phyloP scores from a whole-genome alignment of 1,140 invertebrate genomes.

The Heliconius congener region DNA sequence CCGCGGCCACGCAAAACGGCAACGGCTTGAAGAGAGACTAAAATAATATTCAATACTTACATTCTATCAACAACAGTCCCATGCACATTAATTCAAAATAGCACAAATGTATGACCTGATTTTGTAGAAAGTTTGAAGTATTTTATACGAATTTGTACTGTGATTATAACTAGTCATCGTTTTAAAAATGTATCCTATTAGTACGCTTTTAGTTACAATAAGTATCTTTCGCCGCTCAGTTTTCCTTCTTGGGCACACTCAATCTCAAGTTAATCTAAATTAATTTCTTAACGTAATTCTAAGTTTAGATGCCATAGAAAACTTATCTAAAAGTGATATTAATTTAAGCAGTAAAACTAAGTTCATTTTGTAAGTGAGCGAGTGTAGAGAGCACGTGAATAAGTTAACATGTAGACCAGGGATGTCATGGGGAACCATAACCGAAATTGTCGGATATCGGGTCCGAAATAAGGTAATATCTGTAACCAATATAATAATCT shows the following conservation, averaged over 20 bases:
- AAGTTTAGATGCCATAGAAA: constrained; percentile 41
- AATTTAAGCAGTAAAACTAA: constrained; percentile 72
- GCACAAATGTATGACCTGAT: constrained; percentile 10
- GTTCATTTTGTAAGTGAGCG: constrained; percentile 65
- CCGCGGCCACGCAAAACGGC: constrained; percentile 79
- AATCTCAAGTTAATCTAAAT: constrained; percentile 35
- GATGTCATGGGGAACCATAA: too few relatives aligned
- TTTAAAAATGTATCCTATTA: constrained; percentile 13
- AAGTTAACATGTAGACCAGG: constrained; percentile 14
- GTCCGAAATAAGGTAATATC: too few relatives aligned
- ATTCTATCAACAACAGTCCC: constrained; percentile 15
- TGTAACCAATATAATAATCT: too few relatives aligned
- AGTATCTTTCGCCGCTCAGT: not conserved
- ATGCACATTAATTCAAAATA: constrained; percentile 1
- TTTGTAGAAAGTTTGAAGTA: constrained; percentile 9
- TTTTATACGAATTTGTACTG: constrained; percentile 21
- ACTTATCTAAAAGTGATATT: constrained; percentile 76
- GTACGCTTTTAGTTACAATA: constrained; percentile 1
- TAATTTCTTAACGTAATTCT: constrained; percentile 23
- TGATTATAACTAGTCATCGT: constrained; percentile 21
- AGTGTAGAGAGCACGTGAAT: constrained; percentile 38
- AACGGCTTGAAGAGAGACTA: constrained; percentile 85
- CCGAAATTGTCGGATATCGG: too few relatives aligned
- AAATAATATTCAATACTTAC: not conserved
- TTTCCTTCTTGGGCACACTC: constrained; percentile 7